These are phyloP conservation scores for Ditula angustiorana DNA, from an alignment of 2,888 invertebrate species.

Conservation along the genomic window DNA sequence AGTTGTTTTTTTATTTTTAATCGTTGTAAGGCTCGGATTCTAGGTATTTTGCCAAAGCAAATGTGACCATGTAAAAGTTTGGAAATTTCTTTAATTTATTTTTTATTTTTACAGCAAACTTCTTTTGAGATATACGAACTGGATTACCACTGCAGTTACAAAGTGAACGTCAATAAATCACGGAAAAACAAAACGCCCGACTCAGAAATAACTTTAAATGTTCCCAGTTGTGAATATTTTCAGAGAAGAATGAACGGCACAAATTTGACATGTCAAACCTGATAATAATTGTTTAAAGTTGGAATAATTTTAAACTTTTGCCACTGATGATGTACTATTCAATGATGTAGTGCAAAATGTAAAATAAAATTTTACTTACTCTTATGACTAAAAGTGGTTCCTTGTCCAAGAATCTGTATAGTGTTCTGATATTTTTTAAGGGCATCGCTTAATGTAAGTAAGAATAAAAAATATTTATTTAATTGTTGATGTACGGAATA, in stretches of 20 bases:
- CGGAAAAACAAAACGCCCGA: slow-evolving; percentile 66
- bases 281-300: slow-evolving; percentile 26
- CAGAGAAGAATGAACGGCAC: slow-evolving; percentile 66
- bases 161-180: slow-evolving; percentile 80
- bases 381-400: background rate
- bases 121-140: slow-evolving; percentile 85
- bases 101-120: slow-evolving; percentile 73
- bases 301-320: background rate
- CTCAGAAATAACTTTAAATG: slow-evolving; percentile 79
- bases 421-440: slow-evolving; percentile 2
- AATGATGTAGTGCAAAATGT: background rate
- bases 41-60: slow-evolving; percentile 6
- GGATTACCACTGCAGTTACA: slow-evolving; percentile 84
- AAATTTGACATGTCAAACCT: slow-evolving; percentile 59
- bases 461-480: slow-evolving; percentile 18
- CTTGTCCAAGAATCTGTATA: background rate
- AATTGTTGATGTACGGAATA: slow-evolving; percentile 20
- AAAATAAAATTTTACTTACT: background rate
- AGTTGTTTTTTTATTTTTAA: slow-evolving; percentile 40
- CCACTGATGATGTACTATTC: background rate
- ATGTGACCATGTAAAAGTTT: slow-evolving; percentile 41
- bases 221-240: slow-evolving; percentile 82
- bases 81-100: background rate
- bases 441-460: background rate
- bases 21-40: slow-evolving; percentile 6